phyloP scores from a whole-genome alignment of 1,140 invertebrate genomes.

The Laupala kohalensis region DNA sequence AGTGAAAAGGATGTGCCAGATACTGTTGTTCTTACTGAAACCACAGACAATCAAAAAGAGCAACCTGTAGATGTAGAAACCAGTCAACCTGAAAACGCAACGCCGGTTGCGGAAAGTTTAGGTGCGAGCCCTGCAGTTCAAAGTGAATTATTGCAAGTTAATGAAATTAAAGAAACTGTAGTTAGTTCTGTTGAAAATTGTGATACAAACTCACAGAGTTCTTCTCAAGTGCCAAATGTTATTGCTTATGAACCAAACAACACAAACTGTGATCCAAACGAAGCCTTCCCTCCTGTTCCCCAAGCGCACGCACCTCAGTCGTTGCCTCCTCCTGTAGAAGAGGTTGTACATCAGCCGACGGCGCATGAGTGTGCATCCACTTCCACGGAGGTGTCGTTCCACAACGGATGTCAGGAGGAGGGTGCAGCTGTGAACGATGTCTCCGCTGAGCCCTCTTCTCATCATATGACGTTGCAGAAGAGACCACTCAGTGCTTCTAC shows the following conservation, averaged over 20 bases:
- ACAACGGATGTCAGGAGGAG: background rate
- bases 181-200: background rate
- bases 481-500: constrained; percentile 55
- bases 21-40: background rate
- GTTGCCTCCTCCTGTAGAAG: background rate
- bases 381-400: background rate
- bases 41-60: background rate
- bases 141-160: background rate
- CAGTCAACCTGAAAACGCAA: background rate
- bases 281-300: background rate
- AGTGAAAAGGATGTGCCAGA: background rate
- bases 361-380: background rate
- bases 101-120: background rate
- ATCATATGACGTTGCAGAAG: constrained; percentile 36
- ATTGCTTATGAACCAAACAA: background rate
- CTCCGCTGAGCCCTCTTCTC: constrained; percentile 1
- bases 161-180: background rate
- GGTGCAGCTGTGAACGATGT: background rate
- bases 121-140: background rate
- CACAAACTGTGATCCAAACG: constrained; percentile 3
- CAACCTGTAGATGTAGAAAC: background rate
- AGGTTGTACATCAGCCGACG: no score
- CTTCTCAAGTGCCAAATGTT: constrained; percentile 6
- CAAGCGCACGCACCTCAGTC: background rate
- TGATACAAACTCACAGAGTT: background rate